phyloP scores from a whole-genome alignment of 2,113 vertebrate genomes.

The Panurus biarmicus region DNA sequence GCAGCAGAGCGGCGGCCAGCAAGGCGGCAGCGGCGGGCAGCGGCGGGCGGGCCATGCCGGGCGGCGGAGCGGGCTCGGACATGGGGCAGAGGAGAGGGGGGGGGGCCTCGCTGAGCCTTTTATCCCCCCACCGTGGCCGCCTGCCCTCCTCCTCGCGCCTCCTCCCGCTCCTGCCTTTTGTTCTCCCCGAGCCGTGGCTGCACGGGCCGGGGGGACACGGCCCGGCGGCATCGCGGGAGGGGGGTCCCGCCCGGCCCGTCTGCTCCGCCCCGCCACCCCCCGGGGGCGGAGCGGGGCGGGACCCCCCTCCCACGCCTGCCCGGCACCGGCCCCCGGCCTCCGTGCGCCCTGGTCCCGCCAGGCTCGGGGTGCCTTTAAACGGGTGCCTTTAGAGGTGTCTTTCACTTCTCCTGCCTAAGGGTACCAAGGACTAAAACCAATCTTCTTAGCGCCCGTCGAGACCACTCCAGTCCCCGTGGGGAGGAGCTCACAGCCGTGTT shows the following conservation, averaged over 20 bases:
- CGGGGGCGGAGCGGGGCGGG: not conserved
- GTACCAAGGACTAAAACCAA: not conserved
- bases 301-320: not conserved
- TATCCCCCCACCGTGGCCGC: constrained; percentile 63
- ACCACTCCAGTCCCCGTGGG: not conserved
- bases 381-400: not conserved
- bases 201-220: constrained; percentile 68
- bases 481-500: not conserved
- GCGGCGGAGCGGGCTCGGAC: constrained; percentile 12
- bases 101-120: constrained; percentile 30
- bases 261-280: not conserved
- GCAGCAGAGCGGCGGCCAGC: constrained; percentile 32
- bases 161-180: constrained; percentile 72
- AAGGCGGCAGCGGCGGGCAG: not conserved
- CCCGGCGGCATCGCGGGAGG: constrained; percentile 12
- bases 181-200: constrained; percentile 60
- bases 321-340: not conserved
- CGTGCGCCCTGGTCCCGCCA: not conserved
- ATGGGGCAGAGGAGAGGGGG: constrained; percentile 2
- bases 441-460: not conserved
- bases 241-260: not conserved
- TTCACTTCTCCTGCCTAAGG: not conserved
- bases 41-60: constrained; percentile 6
- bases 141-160: constrained; percentile 69
- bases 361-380: not conserved